Conservation (phyloP, 2,888 invertebrate genomes). For the Ramazzottius varieornatus region DNA sequence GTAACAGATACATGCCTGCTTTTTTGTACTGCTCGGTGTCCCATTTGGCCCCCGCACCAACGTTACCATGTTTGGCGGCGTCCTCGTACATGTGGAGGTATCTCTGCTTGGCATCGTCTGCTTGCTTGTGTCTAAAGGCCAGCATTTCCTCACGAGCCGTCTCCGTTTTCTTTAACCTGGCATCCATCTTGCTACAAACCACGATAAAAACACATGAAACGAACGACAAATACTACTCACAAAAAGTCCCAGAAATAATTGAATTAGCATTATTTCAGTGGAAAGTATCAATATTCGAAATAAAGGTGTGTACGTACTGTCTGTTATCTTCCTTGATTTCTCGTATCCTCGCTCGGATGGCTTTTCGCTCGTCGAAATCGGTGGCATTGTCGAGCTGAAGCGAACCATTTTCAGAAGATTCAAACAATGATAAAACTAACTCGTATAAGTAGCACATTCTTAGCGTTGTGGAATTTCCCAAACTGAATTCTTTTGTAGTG, state of each 20-base stretch:
- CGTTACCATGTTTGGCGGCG: constrained; percentile 16
- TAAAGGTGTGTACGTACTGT: no score
- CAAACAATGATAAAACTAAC: no score
- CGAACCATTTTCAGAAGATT: no score
- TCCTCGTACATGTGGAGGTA: constrained; percentile 20
- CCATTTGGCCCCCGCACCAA: constrained; percentile 12
- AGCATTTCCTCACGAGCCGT: constrained; percentile 13
- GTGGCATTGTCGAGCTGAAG: constrained; percentile 49
- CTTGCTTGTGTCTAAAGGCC: constrained; percentile 14
- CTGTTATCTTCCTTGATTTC: constrained; percentile 60
- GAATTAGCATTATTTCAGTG: no score
- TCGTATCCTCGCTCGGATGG: constrained; percentile 48
- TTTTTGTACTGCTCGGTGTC: constrained; percentile 11
- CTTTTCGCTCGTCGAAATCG: constrained; percentile 60
- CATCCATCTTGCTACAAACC: constrained; percentile 10
- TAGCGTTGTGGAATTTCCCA: constrained; percentile 4
- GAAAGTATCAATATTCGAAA: no score
- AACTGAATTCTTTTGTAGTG: background rate
- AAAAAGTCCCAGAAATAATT: no score
- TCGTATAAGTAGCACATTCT: no score
- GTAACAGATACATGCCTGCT: constrained; percentile 10
- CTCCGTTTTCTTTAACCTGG: constrained; percentile 11
- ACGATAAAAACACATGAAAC: no score
- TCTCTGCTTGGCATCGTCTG: constrained; percentile 20
- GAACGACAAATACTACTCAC: no score